Percentiles rank a stretch among this genome's conserved stretches.
phyloP scores from a whole-genome alignment of 2,113 vertebrate species.

The Chionodraco myersi region DNA sequence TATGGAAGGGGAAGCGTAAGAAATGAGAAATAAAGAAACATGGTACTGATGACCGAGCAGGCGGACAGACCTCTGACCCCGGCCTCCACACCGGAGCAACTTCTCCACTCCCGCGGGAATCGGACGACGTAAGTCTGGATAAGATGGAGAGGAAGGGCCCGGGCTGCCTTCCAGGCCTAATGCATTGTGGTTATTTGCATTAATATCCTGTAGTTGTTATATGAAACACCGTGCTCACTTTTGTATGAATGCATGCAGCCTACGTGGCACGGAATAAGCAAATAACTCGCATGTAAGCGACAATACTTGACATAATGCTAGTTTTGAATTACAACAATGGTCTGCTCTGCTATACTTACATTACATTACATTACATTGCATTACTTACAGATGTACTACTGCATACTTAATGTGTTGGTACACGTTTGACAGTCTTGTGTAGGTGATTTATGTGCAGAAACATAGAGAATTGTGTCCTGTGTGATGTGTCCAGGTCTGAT shows the following conservation, averaged over 20 bases:
- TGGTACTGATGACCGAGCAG: constrained; percentile 76
- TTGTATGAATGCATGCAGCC: background rate
- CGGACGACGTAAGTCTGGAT: constrained; percentile 72
- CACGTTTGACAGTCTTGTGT: background rate
- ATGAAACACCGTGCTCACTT: constrained; percentile 4
- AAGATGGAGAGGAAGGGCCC: constrained; percentile 44
- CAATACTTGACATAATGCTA: background rate
- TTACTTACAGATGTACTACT: background rate
- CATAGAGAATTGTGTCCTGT: background rate
- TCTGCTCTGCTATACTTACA: background rate
- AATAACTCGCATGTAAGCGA: constrained; percentile 2
- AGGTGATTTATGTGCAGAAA: background rate
- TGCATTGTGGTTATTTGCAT: constrained; percentile 29
- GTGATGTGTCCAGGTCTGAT: constrained; percentile 54
- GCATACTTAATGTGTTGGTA: background rate
- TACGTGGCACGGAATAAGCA: constrained; percentile 35
- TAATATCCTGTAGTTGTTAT: background rate
- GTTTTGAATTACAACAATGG: background rate
- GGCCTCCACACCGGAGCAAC: constrained; percentile 59
- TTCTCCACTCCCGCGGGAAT: constrained; percentile 59
- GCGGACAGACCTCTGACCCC: constrained; percentile 67
- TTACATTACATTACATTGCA: background rate
- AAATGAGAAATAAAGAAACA: constrained; percentile 25
- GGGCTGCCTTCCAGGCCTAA: background rate
- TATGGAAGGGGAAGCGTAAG: constrained; percentile 19